Evolutionary conservation across 2,888 invertebrate species (phyloP).

Genomic region (Leptarthrus brevirostris): DNA sequence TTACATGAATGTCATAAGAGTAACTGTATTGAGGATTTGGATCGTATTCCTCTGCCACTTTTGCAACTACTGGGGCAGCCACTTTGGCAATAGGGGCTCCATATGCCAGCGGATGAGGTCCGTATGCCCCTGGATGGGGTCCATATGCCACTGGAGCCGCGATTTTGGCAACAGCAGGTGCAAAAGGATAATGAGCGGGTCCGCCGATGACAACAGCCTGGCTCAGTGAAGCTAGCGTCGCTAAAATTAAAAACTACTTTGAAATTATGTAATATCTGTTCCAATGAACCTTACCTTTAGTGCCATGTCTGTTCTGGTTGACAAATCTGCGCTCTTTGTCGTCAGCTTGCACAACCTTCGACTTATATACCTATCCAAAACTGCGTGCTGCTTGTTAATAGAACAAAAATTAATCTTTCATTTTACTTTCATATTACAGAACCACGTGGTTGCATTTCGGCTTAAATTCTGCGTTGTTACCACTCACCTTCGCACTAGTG

Average conservation of each 20-base stretch:
- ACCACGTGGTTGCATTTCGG: slow-evolving; percentile 24
- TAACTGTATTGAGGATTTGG: slow-evolving; percentile 71
- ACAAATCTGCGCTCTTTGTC: slow-evolving; percentile 65
- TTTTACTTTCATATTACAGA: slow-evolving; percentile 47
- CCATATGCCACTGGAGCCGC: slow-evolving; percentile 49
- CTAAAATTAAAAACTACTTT: slow-evolving; percentile 60
- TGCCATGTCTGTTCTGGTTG: slow-evolving; percentile 65
- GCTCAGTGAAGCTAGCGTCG: slow-evolving; percentile 61
- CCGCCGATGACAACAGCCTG: slow-evolving; percentile 63
- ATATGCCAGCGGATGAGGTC: slow-evolving; percentile 31
- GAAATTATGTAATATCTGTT: slow-evolving; percentile 5
- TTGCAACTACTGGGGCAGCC: slow-evolving; percentile 60
- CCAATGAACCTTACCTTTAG: slow-evolving; percentile 59
- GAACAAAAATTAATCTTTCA: slow-evolving; percentile 46
- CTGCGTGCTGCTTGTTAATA: slow-evolving; percentile 25
- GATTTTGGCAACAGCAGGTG: slow-evolving; percentile 52
- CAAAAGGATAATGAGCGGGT: slow-evolving; percentile 54
- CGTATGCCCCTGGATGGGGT: no score
- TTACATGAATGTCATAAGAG: slow-evolving; percentile 70
- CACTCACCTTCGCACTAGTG: slow-evolving; percentile 23
- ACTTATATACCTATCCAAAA: slow-evolving; percentile 52
- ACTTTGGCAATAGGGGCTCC: slow-evolving; percentile 59
- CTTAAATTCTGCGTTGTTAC: slow-evolving; percentile 14
- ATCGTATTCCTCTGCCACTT: slow-evolving; percentile 63
- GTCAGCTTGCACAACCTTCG: slow-evolving; percentile 44